A percentile compares a stretch with the other conserved stretches of the same genome.
phyloP scores from a whole-genome alignment of 2,113 vertebrate genomes.

The Solea senegalensis region DNA sequence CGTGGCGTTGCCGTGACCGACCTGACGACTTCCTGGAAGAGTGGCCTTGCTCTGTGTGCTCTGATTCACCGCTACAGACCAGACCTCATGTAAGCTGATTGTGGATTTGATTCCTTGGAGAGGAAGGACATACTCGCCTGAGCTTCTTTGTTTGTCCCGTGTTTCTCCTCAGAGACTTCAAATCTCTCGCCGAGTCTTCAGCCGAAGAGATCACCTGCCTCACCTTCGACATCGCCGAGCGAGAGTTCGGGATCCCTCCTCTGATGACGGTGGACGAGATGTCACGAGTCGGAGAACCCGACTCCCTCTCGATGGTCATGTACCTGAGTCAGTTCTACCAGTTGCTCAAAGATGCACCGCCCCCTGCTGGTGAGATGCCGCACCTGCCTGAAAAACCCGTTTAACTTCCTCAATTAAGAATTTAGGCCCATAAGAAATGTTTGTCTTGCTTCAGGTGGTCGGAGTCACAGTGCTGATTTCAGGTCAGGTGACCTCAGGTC shows the following conservation, averaged over 20 bases:
- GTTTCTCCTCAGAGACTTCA: constrained; percentile 86
- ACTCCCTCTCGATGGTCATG: constrained; percentile 96
- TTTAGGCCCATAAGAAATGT: too few species aligned
- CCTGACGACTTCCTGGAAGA: constrained; percentile 94
- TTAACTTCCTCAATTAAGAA: too few species aligned
- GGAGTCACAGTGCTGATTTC: constrained; percentile 84
- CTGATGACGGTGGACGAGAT: constrained; percentile 96
- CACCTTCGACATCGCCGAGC: constrained; percentile 89
- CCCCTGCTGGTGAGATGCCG: constrained; percentile 83
- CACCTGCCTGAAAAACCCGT: too few species aligned
- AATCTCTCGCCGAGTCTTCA: constrained; percentile 83
- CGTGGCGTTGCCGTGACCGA: constrained; percentile 86
- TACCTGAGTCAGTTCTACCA: constrained; percentile 98
- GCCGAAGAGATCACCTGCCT: constrained; percentile 88
- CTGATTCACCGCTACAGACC: constrained; percentile 93
- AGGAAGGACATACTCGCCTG: too few species aligned
- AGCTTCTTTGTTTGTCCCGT: not conserved
- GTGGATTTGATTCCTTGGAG: not conserved
- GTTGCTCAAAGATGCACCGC: constrained; percentile 87
- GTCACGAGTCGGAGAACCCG: constrained; percentile 87
- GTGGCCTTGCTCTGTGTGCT: constrained; percentile 92
- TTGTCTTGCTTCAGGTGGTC: constrained; percentile 72
- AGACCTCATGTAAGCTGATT: constrained; percentile 88
- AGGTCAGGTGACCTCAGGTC: constrained; percentile 87
- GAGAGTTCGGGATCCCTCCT: constrained; percentile 91